Evolutionary conservation across 2,797 vertebrate genomes (phyloP).

Genomic region (Graptemys geographica): DNA sequence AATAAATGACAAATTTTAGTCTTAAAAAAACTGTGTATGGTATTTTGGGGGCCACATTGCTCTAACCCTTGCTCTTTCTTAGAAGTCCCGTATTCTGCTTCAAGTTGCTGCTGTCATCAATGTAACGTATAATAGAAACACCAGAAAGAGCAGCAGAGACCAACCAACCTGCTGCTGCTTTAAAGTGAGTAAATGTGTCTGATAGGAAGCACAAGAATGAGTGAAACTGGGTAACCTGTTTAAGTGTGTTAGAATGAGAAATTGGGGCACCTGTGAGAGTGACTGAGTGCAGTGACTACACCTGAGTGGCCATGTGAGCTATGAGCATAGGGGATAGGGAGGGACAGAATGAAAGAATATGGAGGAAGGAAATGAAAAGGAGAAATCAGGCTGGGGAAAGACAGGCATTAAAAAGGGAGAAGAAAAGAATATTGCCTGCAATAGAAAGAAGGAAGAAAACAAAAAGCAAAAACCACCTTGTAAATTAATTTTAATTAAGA

Average conservation of each 20-base stretch:
- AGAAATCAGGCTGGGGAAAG: neutral
- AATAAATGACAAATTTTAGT: neutral
- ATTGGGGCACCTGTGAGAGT: neutral
- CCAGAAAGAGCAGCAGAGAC: neutral
- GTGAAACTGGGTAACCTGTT: neutral
- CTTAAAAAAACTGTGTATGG: neutral
- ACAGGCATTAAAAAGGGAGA: neutral
- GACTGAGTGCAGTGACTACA: neutral
- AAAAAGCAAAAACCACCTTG: neutral
- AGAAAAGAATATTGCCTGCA: neutral
- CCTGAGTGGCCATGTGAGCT: neutral
- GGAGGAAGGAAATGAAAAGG: neutral
- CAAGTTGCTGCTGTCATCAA: neutral
- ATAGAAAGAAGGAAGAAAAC: neutral
- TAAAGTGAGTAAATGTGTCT: neutral
- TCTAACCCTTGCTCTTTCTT: neutral
- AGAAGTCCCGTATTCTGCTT: neutral
- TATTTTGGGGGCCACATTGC: neutral
- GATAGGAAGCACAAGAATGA: neutral
- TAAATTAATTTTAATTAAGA: neutral
- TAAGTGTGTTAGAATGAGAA: neutral
- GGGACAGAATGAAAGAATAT: neutral
- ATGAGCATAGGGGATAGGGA: too few species aligned
- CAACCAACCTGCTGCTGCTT: neutral
- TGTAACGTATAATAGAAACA: neutral